Conservation (phyloP, 2,888 invertebrate genomes). For the Troides helena region DNA sequence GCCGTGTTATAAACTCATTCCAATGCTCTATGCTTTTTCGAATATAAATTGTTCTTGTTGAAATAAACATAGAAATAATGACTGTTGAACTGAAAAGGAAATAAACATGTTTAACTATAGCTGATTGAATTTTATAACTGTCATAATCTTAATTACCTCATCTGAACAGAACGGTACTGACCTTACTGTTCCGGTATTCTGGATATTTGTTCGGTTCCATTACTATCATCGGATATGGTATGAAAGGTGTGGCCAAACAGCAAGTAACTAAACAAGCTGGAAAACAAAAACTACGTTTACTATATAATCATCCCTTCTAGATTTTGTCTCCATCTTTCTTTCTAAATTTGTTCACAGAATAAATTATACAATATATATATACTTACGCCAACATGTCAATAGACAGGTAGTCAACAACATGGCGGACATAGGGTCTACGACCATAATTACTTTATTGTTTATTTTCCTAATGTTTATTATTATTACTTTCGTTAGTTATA, state of each 20-base stretch:
- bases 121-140: neutral
- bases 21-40: slow-evolving; percentile 11
- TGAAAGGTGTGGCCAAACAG: slow-evolving; percentile 46
- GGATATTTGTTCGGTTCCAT: slow-evolving; percentile 35
- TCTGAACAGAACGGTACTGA: slow-evolving; percentile 18
- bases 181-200: slow-evolving; percentile 22
- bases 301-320: neutral
- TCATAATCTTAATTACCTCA: neutral
- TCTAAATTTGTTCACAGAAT: too few species aligned
- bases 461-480: slow-evolving; percentile 15
- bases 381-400: slow-evolving; percentile 64
- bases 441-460: slow-evolving; percentile 30
- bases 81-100: slow-evolving; percentile 16
- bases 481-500: slow-evolving; percentile 13
- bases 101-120: slow-evolving; percentile 11
- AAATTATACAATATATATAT: neutral
- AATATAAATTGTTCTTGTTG: slow-evolving; percentile 17
- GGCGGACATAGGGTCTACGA: slow-evolving; percentile 50
- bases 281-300: neutral
- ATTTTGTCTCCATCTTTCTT: too few species aligned
- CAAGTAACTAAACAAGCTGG: slow-evolving; percentile 57
- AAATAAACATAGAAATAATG: slow-evolving; percentile 17
- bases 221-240: slow-evolving; percentile 50
- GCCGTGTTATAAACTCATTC: slow-evolving; percentile 6
- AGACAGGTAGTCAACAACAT: slow-evolving; percentile 54